phyloP scores from a whole-genome alignment of 2,888 invertebrate species.

The Noctua janthina region DNA sequence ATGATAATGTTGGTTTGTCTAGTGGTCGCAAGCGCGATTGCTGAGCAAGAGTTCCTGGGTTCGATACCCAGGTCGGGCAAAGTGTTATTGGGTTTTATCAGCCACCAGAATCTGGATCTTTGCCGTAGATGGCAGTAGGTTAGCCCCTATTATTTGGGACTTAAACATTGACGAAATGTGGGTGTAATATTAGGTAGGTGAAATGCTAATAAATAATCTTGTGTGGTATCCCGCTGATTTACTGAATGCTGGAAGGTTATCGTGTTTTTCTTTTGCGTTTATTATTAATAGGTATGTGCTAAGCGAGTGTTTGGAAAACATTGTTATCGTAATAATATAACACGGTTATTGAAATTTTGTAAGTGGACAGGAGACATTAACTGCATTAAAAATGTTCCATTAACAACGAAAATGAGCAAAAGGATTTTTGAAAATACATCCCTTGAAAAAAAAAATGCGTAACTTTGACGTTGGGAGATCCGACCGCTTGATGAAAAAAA shows the following conservation, averaged over 20 bases:
- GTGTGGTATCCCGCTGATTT: not conserved
- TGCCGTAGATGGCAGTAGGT: not conserved
- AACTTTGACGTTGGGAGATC: not conserved
- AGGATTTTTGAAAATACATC: not conserved
- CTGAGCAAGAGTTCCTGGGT: not conserved
- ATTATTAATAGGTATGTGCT: not conserved
- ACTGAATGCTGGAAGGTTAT: conserved; percentile 31
- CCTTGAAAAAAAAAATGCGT: not conserved
- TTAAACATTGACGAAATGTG: not conserved
- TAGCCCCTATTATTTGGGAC: too few species aligned
- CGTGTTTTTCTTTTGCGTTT: conserved; percentile 37
- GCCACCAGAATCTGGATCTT: not conserved
- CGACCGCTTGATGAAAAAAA: not conserved
- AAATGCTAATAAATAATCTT: not conserved
- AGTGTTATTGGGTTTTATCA: too few species aligned
- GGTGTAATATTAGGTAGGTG: not conserved
- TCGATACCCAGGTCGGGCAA: not conserved
- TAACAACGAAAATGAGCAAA: not conserved
- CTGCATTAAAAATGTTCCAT: not conserved
- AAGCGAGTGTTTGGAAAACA: conserved; percentile 45
- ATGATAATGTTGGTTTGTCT: not conserved
- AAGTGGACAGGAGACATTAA: not conserved
- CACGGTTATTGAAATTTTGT: conserved; percentile 11
- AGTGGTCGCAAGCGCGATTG: not conserved
- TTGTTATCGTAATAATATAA: conserved; percentile 25